A percentile compares a stretch with the other conserved stretches of the same genome.
These are phyloP conservation scores for Eleutherodactylus coqui DNA, from an alignment of 2,797 vertebrate genomes.

Conservation along the genomic window DNA sequence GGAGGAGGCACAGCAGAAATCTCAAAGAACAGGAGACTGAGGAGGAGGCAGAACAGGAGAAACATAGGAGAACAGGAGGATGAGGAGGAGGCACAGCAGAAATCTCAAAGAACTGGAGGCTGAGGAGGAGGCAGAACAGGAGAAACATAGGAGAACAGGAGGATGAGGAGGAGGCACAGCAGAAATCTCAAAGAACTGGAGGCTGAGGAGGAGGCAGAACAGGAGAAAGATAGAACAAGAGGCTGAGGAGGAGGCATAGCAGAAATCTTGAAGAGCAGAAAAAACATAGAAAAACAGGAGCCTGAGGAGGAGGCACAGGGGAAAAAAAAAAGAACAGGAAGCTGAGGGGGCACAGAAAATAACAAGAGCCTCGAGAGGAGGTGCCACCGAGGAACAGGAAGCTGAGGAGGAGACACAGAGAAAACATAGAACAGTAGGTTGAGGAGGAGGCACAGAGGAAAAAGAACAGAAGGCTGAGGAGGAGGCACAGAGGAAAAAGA, in stretches of 20 bases:
- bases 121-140: neutral
- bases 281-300: neutral
- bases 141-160: neutral
- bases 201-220: neutral
- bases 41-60: neutral
- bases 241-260: conserved; percentile 50
- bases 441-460: neutral
- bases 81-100: neutral
- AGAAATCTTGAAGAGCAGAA: neutral
- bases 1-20: neutral
- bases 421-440: neutral
- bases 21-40: neutral
- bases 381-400: conserved; percentile 63
- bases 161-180: neutral
- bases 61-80: no score
- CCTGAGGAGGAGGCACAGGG: conserved; percentile 60
- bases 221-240: conserved; percentile 27
- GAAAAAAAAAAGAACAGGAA: conserved; percentile 65
- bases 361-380: conserved; percentile 19
- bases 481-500: conserved; percentile 14
- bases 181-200: neutral
- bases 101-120: neutral
- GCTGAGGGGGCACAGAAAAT: conserved; percentile 49
- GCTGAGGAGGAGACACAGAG: conserved; percentile 51
- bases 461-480: neutral